Evolutionary conservation across 2,888 invertebrate species (phyloP).

Genomic region (Venusia cambrica): DNA sequence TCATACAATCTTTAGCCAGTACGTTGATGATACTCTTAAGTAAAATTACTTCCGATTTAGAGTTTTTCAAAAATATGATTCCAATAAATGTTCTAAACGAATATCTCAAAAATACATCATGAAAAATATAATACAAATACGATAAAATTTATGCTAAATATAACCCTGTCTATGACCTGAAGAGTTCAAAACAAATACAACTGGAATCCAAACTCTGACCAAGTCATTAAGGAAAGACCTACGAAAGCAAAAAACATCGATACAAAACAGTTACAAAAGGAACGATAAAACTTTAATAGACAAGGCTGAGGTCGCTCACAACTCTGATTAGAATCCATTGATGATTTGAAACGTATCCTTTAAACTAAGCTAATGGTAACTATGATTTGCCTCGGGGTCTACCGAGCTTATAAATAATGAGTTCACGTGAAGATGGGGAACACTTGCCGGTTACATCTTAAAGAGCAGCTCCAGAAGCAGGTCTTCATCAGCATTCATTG

Average conservation of each 20-base stretch:
- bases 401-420: slow-evolving; percentile 15
- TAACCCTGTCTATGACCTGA: slow-evolving; percentile 82
- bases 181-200: slow-evolving; percentile 69
- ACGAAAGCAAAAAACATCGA: slow-evolving; percentile 28
- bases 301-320: slow-evolving; percentile 66
- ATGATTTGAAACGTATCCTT: slow-evolving; percentile 30
- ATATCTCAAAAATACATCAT: slow-evolving; percentile 80
- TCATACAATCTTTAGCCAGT: slow-evolving; percentile 46
- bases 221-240: slow-evolving; percentile 61
- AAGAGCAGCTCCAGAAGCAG: slow-evolving; percentile 72
- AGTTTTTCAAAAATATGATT: slow-evolving; percentile 79
- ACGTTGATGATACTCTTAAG: slow-evolving; percentile 64
- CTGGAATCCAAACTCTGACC: slow-evolving; percentile 70
- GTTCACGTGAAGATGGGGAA: slow-evolving; percentile 12
- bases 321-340: slow-evolving; percentile 51
- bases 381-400: slow-evolving; percentile 21
- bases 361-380: slow-evolving; percentile 29
- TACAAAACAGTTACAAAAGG: slow-evolving; percentile 18
- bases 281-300: slow-evolving; percentile 42
- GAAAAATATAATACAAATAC: slow-evolving; percentile 81
- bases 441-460: slow-evolving; percentile 55
- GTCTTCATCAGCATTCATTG: slow-evolving; percentile 75
- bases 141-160: slow-evolving; percentile 81
- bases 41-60: slow-evolving; percentile 73
- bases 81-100: slow-evolving; percentile 77